These are phyloP conservation scores for Brachypalpus laphriformis DNA, from an alignment of 2,888 invertebrate genomes.

Conservation along the genomic window DNA sequence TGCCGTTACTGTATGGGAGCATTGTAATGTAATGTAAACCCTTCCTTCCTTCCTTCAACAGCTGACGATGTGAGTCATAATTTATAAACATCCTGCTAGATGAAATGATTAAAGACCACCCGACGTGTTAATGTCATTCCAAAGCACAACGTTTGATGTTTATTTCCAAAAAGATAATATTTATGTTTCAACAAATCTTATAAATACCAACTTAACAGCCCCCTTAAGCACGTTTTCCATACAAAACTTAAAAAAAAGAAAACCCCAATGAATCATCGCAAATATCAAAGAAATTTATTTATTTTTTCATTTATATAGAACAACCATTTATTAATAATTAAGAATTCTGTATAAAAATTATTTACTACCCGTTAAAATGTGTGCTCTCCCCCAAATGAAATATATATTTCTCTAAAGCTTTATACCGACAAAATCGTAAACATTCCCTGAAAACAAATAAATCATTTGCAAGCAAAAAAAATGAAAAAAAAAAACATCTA, in stretches of 20 bases:
- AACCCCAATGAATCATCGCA: background rate
- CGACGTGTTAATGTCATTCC: background rate
- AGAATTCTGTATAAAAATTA: background rate
- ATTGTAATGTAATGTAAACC: too few relatives aligned
- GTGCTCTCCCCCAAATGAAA: background rate
- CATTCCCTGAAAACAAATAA: constrained; percentile 38
- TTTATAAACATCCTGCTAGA: background rate
- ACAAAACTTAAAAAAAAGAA: background rate
- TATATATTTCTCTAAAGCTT: constrained; percentile 2
- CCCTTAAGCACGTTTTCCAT: constrained; percentile 1
- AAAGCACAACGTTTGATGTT: background rate
- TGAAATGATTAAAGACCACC: background rate
- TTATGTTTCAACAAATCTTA: background rate
- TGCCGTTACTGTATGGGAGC: too few relatives aligned
- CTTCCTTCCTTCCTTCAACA: background rate
- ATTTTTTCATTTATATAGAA: constrained; percentile 1
- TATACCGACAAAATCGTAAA: constrained; percentile 26
- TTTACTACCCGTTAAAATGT: background rate
- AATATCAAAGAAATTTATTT: background rate
- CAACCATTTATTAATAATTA: constrained; percentile 16
- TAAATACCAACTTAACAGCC: background rate
- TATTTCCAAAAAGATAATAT: background rate
- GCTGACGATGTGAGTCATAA: background rate
- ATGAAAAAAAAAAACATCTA: background rate
- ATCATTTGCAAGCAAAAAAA: constrained; percentile 29